These are phyloP conservation scores for Endotricha flammealis DNA, from an alignment of 2,888 invertebrate genomes.

Conservation along the genomic window DNA sequence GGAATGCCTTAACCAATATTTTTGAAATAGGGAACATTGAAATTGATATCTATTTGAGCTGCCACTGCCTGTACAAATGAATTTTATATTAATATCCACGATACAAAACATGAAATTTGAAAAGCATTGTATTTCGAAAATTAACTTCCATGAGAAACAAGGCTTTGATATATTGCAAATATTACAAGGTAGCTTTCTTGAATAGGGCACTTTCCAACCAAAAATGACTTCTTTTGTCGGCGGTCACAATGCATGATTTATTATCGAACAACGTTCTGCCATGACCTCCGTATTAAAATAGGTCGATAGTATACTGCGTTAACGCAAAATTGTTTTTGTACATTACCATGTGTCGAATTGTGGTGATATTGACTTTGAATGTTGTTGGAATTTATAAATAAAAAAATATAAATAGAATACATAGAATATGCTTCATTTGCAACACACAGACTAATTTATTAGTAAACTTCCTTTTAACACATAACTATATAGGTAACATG, in stretches of 20 bases:
- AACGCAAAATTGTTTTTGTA: too few species aligned
- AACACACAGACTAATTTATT: too few species aligned
- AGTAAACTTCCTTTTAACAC: too few species aligned
- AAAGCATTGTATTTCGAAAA: not conserved
- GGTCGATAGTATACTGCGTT: constrained; percentile 14
- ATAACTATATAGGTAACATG: too few species aligned
- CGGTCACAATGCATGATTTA: constrained; percentile 69
- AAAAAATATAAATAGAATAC: too few species aligned
- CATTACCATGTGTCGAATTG: too few species aligned
- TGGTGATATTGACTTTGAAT: too few species aligned
- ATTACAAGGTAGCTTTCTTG: constrained; percentile 28
- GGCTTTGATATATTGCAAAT: constrained; percentile 18
- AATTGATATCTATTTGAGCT: too few species aligned
- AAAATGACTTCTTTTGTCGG: constrained; percentile 72
- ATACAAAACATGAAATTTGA: not conserved
- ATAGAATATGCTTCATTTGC: too few species aligned
- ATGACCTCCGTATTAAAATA: constrained; percentile 34
- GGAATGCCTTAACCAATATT: too few species aligned
- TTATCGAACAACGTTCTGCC: constrained; percentile 32
- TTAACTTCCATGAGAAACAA: constrained; percentile 6
- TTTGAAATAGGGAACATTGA: too few species aligned
- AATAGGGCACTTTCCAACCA: constrained; percentile 58
- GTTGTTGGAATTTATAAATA: too few species aligned
- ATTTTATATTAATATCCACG: not conserved
- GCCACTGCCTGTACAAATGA: not conserved